Evolutionary conservation across 23 tunicate species (phyloP).

Genomic region (Diplosoma virens): DNA sequence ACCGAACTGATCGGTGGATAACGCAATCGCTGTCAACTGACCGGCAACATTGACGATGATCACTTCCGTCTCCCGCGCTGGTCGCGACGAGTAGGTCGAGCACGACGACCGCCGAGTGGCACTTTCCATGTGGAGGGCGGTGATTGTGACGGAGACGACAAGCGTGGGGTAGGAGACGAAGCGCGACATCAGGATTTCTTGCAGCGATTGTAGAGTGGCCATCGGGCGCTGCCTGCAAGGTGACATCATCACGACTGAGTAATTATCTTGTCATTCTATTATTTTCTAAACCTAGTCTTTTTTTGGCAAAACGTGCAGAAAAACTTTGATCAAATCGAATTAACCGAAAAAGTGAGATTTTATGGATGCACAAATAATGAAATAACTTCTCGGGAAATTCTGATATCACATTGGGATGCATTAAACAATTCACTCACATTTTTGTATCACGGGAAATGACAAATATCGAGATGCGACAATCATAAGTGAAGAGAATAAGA

Average conservation of each 20-base stretch:
- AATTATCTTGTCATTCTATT: too few relatives aligned
- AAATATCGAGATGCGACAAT: slow-evolving; percentile 66
- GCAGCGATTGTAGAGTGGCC: slow-evolving; percentile 44
- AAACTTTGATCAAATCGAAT: not conserved
- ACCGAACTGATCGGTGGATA: too few relatives aligned
- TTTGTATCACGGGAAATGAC: slow-evolving; percentile 55
- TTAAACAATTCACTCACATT: too few relatives aligned
- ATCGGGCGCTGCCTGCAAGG: slow-evolving; percentile 48
- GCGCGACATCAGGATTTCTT: slow-evolving; percentile 72
- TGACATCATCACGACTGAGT: too few relatives aligned
- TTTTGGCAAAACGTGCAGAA: too few relatives aligned
- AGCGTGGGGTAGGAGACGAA: slow-evolving; percentile 87
- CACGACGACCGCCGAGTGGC: slow-evolving; percentile 47
- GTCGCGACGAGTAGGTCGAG: slow-evolving; percentile 2
- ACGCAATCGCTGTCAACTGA: not conserved
- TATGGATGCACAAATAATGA: not conserved
- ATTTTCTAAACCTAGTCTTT: too few relatives aligned
- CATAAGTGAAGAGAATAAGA: slow-evolving; percentile 67
- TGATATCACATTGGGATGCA: not conserved
- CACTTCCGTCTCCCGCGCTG: slow-evolving; percentile 76
- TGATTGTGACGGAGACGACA: slow-evolving; percentile 88
- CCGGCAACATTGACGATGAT: slow-evolving; percentile 94
- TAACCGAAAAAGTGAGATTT: not conserved
- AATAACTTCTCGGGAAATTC: not conserved
- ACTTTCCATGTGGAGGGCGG: slow-evolving; percentile 91